phyloP scores from a whole-genome alignment of 2,888 invertebrate species.

The Drosophila maculinotata region DNA sequence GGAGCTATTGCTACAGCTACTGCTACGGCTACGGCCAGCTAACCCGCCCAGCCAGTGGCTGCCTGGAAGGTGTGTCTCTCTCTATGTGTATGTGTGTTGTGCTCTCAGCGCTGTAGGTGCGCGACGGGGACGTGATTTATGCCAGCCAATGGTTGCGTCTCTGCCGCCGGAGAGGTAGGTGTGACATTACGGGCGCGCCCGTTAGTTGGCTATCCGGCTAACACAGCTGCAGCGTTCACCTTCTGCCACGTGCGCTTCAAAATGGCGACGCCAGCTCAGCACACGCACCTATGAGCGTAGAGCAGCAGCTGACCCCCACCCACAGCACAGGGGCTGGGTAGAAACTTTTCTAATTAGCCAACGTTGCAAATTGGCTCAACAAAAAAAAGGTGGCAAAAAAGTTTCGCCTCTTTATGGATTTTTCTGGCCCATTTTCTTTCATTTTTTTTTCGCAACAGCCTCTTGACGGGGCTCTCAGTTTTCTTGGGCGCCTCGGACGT shows the following conservation, averaged over 20 bases:
- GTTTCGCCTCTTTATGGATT: conserved; percentile 79
- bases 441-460: too few species aligned
- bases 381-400: conserved; percentile 43
- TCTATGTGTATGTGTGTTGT: conserved; percentile 41
- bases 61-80: conserved; percentile 65
- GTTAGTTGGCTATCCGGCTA: conserved; percentile 61
- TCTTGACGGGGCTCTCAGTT: conserved; percentile 18
- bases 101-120: conserved; percentile 59
- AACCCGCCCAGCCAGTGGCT: conserved; percentile 60
- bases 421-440: conserved; percentile 55
- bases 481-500: conserved; percentile 19
- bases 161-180: conserved; percentile 82
- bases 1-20: too few species aligned
- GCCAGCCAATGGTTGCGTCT: conserved; percentile 85
- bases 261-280: conserved; percentile 65
- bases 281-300: conserved; percentile 67
- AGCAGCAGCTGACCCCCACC: conserved; percentile 28
- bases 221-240: conserved; percentile 42
- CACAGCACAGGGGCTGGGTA: neutral
- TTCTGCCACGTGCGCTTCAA: conserved; percentile 70
- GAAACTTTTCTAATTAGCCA: conserved; percentile 83
- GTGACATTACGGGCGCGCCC: conserved; percentile 77
- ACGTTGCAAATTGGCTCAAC: conserved; percentile 46
- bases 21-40: conserved; percentile 46
- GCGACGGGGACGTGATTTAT: conserved; percentile 82